Conservation (phyloP, 2,113 vertebrate species). For the Todiramphus chloris region DNA sequence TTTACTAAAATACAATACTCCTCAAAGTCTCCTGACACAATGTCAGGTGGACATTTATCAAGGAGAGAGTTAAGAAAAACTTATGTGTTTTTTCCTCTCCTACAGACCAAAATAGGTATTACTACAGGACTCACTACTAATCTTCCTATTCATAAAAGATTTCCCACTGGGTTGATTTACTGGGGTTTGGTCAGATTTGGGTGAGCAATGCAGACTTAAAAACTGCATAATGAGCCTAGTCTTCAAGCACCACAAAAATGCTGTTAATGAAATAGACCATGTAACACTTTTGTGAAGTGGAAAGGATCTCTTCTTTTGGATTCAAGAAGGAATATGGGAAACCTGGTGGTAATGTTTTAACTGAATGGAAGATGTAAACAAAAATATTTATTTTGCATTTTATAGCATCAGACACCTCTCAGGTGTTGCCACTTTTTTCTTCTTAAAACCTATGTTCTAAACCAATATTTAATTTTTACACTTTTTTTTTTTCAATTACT, state of each 20-base stretch:
- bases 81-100: accelerated
- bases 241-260: neutral
- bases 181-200: neutral
- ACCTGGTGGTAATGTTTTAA: neutral
- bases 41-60: neutral
- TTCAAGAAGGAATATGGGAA: neutral
- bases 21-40: neutral
- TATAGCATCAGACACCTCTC: neutral
- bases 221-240: accelerated
- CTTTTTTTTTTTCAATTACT: neutral
- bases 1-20: neutral
- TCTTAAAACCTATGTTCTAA: neutral
- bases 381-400: neutral
- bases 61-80: neutral
- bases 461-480: neutral
- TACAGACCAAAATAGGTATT: neutral
- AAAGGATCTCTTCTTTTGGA: neutral
- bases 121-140: accelerated
- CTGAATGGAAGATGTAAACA: accelerated
- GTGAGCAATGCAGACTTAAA: neutral
- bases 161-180: neutral
- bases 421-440: neutral
- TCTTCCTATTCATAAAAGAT: neutral
- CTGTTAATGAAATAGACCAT: neutral
- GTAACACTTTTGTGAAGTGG: neutral